Evolutionary conservation across 1,140 invertebrate species (phyloP), one percentile per base, ranked within the genome.

Genomic region (Brachionus manjavacas): DNA sequence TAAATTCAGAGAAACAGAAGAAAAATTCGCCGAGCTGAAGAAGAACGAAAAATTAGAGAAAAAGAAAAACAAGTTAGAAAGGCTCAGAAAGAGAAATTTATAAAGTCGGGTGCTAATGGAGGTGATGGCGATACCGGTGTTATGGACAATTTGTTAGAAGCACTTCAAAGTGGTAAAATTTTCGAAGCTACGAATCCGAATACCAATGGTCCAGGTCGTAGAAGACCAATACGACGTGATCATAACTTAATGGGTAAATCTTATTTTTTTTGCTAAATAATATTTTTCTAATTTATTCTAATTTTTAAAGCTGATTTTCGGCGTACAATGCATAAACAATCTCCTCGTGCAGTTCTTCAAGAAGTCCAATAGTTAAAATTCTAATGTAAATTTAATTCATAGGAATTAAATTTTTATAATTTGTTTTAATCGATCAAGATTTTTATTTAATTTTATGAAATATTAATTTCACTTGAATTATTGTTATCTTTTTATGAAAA

Each of bases 91-190:
- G 93, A 93, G 86, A 93, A 94, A 20, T 90, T 97, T 9, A 93
- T 97, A 1, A 95, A 95, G 86, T 93, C 93, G 7, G 93, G 93
- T 86, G 86, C 20, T 68, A 84, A 84, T 31, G 25, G 79, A 41
- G 92, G 91, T 78, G 91, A 91, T 85, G 93, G 94, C 86, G 95
- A 97, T 88, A 95, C 97, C 88, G 96, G 96, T 83, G 95, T 98
- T 0, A 97, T 98, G 96, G 96, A 98, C 89, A 96, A 95, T 91
- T 90, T 98, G 84, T 91, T 98, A 90, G 95, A 97, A 88, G 96
- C 96, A 0, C 87, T 98, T 66, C 95, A 96, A 88, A 96, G 94
- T 39, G 96, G 96, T 12, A 81, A 81, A 43, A 28, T 81, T 11
- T 81, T 81, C 43, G 79, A 81, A 25, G 41, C 72, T 14, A 49